Conservation (phyloP, 2,888 invertebrate genomes). For the Toxonevra muliebris region DNA sequence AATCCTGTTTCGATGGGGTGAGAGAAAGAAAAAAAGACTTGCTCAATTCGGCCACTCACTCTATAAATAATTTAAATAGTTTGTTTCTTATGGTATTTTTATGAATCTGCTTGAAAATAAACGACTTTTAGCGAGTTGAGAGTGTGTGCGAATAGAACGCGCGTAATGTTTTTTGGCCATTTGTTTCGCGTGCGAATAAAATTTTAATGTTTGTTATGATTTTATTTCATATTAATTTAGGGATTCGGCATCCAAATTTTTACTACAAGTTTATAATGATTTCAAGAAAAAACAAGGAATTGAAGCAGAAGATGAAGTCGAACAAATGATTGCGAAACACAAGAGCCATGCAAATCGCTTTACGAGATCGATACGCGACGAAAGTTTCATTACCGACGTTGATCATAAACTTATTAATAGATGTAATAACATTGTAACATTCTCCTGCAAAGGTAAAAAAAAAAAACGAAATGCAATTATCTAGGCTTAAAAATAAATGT, state of each 20-base stretch:
- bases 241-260: conserved; percentile 76
- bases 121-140: too few species aligned
- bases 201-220: too few species aligned
- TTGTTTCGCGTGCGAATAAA: too few species aligned
- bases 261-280: conserved; percentile 86
- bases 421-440: conserved; percentile 93
- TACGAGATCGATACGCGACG: conserved; percentile 48
- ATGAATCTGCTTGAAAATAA: too few species aligned
- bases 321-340: conserved; percentile 68
- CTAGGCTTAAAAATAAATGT: neutral
- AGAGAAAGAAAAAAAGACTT: too few species aligned
- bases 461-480: conserved; percentile 43
- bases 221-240: conserved; percentile 60
- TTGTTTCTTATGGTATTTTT: too few species aligned
- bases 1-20: too few species aligned
- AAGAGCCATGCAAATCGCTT: conserved; percentile 52
- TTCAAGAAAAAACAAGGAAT: conserved; percentile 67
- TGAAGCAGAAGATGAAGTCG: conserved; percentile 51
- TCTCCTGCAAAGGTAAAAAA: conserved; percentile 81
- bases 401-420: conserved; percentile 85
- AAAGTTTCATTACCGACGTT: conserved; percentile 73
- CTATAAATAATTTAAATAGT: too few species aligned
- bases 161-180: too few species aligned
- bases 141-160: too few species aligned
- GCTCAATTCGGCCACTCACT: too few species aligned